phyloP scores from a whole-genome alignment of 2,113 vertebrate species.

The Jacana jacana region DNA sequence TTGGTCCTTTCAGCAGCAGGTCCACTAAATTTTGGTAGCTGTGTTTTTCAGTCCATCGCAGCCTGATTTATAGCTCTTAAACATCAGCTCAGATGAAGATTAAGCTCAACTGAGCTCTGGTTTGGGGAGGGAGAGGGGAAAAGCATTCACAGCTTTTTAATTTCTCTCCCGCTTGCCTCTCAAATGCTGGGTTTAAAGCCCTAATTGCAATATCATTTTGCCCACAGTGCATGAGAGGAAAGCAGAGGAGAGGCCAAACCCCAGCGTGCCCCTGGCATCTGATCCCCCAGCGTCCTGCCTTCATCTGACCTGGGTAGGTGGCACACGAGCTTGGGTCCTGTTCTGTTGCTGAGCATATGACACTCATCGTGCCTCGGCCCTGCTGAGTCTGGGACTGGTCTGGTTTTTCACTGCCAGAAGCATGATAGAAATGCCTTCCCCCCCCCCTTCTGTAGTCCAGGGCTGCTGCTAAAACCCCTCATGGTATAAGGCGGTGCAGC shows the following conservation, averaged over 20 bases:
- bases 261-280: constrained; percentile 21
- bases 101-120: background rate
- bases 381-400: background rate
- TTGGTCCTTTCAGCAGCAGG: background rate
- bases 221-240: constrained; percentile 69
- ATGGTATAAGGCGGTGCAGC: background rate
- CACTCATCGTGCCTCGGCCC: accelerated
- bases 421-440: background rate
- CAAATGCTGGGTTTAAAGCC: background rate
- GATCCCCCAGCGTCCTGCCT: constrained; percentile 27
- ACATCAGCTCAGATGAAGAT: constrained; percentile 21
- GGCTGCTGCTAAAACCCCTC: background rate
- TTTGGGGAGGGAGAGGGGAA: background rate
- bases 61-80: constrained; percentile 13
- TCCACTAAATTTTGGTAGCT: constrained; percentile 15
- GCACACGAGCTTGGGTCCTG: background rate
- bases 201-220: background rate
- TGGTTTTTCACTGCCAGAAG: background rate
- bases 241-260: constrained; percentile 17
- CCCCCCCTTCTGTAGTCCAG: accelerated
- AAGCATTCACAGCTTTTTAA: background rate
- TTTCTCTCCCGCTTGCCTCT: background rate
- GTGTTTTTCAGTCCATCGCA: constrained; percentile 22
- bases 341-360: background rate
- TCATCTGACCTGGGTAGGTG: constrained; percentile 73